Evolutionary conservation across 2,888 invertebrate species (phyloP).

Genomic region (Drosophila paracracens): DNA sequence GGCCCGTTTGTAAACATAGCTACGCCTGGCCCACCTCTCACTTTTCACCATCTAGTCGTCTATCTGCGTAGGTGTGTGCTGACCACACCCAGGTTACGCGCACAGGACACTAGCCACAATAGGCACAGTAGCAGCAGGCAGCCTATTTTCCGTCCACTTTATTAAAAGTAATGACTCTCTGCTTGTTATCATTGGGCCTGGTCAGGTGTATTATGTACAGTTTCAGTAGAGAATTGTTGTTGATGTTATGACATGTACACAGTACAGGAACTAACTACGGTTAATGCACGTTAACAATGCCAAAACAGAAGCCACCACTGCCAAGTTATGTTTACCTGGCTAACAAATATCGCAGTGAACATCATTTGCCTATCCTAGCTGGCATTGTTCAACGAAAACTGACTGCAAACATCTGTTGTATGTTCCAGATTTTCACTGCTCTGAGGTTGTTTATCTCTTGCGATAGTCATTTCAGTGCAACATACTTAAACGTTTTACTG

Average conservation of each 20-base stretch:
- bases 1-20: conserved; percentile 29
- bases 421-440: not conserved
- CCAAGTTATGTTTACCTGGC: not conserved
- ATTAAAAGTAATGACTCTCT: conserved; percentile 71
- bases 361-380: not conserved
- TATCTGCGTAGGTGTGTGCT: conserved; percentile 28
- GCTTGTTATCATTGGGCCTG: conserved; percentile 41
- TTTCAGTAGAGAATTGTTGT: conserved; percentile 20
- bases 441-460: not conserved
- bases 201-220: conserved; percentile 26
- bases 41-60: not conserved
- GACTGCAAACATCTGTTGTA: not conserved
- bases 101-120: conserved; percentile 15
- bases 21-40: not conserved
- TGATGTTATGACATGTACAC: conserved; percentile 14
- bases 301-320: not conserved
- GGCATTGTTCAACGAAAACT: not conserved
- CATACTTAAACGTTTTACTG: not conserved
- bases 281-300: conserved; percentile 29
- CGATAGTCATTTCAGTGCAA: not conserved
- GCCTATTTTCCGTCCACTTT: conserved; percentile 49
- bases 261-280: conserved; percentile 1
- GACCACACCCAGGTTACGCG: conserved; percentile 40
- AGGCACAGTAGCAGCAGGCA: conserved; percentile 5
- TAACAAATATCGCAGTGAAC: not conserved